These are phyloP conservation scores for Eustalomyia histrio DNA, from an alignment of 2,888 invertebrate species.

Conservation along the genomic window DNA sequence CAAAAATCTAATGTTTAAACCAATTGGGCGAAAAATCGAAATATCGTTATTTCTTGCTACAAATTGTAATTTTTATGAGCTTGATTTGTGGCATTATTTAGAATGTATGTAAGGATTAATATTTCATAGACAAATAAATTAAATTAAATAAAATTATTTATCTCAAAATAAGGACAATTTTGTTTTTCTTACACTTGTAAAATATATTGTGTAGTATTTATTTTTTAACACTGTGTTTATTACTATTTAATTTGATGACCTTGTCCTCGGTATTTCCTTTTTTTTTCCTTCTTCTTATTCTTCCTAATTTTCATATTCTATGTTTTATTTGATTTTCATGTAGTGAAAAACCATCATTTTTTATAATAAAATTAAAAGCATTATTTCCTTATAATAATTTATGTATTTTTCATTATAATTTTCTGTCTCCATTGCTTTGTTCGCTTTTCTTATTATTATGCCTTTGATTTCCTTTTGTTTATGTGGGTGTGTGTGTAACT, in stretches of 20 bases:
- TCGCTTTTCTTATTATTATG: background rate
- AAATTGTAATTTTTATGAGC: too few relatives aligned
- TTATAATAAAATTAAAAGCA: constrained; percentile 12
- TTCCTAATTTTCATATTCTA: background rate
- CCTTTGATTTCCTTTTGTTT: constrained; percentile 8
- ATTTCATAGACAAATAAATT: too few relatives aligned
- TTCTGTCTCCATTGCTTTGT: constrained; percentile 12
- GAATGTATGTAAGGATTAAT: too few relatives aligned
- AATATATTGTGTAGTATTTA: too few relatives aligned
- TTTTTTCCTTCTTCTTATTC: background rate
- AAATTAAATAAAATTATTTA: too few relatives aligned
- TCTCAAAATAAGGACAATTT: too few relatives aligned
- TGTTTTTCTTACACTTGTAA: too few relatives aligned
- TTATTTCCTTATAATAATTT: constrained; percentile 8
- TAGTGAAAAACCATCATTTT: constrained; percentile 3
- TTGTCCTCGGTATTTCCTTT: background rate
- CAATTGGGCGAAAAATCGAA: too few relatives aligned
- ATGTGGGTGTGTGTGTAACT: background rate
- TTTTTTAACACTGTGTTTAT: background rate
- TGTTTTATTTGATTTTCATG: background rate
- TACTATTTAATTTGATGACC: constrained; percentile 27
- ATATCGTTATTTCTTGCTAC: too few relatives aligned
- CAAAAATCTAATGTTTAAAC: too few relatives aligned
- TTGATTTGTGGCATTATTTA: too few relatives aligned
- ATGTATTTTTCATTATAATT: constrained; percentile 5